Evolutionary conservation across 1,140 invertebrate genomes (phyloP).

Genomic region (Drosophila bocqueti): DNA sequence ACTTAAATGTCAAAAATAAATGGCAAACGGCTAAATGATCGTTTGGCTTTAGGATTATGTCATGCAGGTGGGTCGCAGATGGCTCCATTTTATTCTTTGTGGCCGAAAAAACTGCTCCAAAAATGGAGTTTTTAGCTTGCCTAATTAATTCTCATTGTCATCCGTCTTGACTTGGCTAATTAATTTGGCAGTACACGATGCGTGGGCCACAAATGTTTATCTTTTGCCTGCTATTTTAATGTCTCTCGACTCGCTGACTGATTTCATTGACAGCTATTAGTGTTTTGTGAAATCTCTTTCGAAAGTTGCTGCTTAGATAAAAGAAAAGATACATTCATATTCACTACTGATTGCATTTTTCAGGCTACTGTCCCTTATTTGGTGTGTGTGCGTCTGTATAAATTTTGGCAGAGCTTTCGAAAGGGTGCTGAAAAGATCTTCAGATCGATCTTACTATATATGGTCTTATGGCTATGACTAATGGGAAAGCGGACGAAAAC

Average conservation of each 20-base stretch:
- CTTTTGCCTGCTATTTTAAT: background rate
- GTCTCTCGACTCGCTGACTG: constrained; percentile 22
- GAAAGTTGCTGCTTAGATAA: constrained; percentile 31
- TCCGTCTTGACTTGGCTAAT: constrained; percentile 55
- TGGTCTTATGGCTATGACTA: constrained; percentile 29
- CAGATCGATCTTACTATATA: constrained; percentile 21
- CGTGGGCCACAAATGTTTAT: constrained; percentile 34
- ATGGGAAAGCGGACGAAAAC: constrained; percentile 19
- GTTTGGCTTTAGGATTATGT: constrained; percentile 33
- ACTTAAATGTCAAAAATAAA: constrained; percentile 40
- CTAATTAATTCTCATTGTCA: constrained; percentile 69
- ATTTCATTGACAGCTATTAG: constrained; percentile 49
- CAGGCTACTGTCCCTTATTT: constrained; percentile 17
- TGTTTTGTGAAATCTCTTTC: constrained; percentile 34
- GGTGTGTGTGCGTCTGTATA: constrained; percentile 4
- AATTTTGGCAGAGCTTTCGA: constrained; percentile 28
- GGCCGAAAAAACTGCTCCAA: constrained; percentile 14
- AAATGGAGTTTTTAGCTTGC: constrained; percentile 50
- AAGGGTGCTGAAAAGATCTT: constrained; percentile 32
- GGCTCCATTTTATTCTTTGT: constrained; percentile 18
- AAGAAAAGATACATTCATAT: constrained; percentile 16
- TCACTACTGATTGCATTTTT: constrained; percentile 10
- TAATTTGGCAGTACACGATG: constrained; percentile 55
- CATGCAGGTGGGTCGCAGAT: constrained; percentile 41
- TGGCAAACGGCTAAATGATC: constrained; percentile 35